Conservation (phyloP, 2,113 vertebrate genomes). For the Tenrec ecaudatus region DNA sequence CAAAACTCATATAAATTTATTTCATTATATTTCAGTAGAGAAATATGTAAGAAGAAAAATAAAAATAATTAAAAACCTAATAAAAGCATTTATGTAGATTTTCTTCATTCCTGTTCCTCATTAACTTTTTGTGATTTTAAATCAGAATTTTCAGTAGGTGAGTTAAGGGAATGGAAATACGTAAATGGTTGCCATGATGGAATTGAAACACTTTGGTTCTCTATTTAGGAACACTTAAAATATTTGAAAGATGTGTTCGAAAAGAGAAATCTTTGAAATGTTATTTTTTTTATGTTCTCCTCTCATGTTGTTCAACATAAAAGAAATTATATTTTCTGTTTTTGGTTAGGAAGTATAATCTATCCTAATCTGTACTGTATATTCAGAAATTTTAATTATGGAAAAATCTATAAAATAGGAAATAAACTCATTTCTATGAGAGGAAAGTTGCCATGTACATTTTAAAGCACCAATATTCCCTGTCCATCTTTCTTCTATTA, state of each 20-base stretch:
- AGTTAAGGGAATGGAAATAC: not conserved
- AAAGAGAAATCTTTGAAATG: constrained; percentile 68
- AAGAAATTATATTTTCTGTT: constrained; percentile 57
- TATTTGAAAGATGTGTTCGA: constrained; percentile 69
- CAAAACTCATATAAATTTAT: not conserved
- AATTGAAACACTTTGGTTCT: constrained; percentile 74
- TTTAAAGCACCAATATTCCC: constrained; percentile 88
- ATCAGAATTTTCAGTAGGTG: constrained; percentile 65
- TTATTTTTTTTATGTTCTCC: constrained; percentile 62
- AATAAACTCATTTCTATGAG: constrained; percentile 15
- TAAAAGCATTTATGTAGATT: constrained; percentile 44
- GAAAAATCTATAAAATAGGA: not conserved
- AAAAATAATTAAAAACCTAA: constrained; percentile 55
- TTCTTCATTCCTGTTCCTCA: constrained; percentile 66
- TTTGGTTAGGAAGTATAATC: constrained; percentile 69
- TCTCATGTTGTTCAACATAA: not conserved
- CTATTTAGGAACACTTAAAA: constrained; percentile 65
- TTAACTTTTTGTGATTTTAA: constrained; percentile 82
- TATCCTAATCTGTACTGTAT: constrained; percentile 26
- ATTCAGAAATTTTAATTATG: constrained; percentile 56
- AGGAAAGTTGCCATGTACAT: constrained; percentile 64
- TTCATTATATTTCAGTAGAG: constrained; percentile 33
- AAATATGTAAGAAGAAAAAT: not conserved
- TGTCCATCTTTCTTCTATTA: constrained; percentile 90
- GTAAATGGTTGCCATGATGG: not conserved